phyloP scores from a whole-genome alignment of 2,888 invertebrate species.

The Folsomia candida region DNA sequence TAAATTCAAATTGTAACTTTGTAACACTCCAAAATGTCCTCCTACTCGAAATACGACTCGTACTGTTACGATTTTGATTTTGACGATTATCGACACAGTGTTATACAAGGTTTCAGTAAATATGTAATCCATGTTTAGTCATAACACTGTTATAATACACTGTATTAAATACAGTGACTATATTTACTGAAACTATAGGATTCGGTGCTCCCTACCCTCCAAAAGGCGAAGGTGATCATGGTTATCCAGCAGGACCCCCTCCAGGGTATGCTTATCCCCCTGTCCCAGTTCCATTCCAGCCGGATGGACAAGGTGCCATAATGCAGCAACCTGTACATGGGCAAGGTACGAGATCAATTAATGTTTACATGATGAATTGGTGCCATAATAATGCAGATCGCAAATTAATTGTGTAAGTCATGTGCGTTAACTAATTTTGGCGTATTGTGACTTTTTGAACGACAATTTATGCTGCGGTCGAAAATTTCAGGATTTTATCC shows the following conservation, averaged over 20 bases:
- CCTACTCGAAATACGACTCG: no score
- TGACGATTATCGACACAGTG: no score
- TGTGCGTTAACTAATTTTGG: no score
- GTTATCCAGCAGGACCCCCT: constrained; percentile 30
- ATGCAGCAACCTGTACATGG: constrained; percentile 27
- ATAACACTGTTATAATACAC: no score
- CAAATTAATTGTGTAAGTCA: no score
- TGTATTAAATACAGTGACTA: not conserved
- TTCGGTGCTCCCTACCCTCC: constrained; percentile 26
- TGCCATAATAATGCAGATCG: no score
- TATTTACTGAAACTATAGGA: not conserved
- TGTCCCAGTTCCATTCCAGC: constrained; percentile 31
- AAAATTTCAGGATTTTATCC: constrained; percentile 41
- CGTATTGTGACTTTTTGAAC: no score
- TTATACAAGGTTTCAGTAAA: not conserved
- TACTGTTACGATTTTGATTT: no score
- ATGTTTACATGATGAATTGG: constrained; percentile 1
- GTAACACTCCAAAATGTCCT: no score
- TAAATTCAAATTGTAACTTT: no score
- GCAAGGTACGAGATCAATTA: constrained; percentile 10
- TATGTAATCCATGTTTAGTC: no score
- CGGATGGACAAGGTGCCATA: constrained; percentile 20
- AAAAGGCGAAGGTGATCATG: constrained; percentile 23
- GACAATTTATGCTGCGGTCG: no score
- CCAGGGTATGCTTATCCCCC: constrained; percentile 43